Base-by-base conservation (phyloP, 2,888 invertebrate genomes). In the Galeopsomyia nigrocyanea region DNA sequence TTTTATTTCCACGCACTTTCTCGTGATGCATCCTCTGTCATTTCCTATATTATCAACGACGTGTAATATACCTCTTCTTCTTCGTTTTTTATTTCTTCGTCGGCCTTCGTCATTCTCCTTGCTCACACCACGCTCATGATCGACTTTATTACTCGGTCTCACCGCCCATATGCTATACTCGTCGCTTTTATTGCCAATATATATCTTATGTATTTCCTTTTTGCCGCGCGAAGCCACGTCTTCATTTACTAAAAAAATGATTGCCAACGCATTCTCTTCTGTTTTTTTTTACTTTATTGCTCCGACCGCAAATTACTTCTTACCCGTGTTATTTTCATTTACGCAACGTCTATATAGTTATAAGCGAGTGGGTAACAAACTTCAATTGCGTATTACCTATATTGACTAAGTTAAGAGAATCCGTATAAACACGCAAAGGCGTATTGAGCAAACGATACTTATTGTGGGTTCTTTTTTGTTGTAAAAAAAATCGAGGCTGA, bases 111-210 rank as follows among this genome's bases (percentile, higher is more conserved):
- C 60, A 47, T 69, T 57, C 49, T 66, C 56, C 31, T 22, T 66
- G 50, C 57, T 46, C 66, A 3, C 31, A 31, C 13, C 16, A 14
- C 31, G 22, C 56, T 65, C 65, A 57, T 57, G n/a, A 65, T 65
- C 65, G 46, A 53, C n/a, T 56, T 65, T 65, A 65, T 65, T 65
- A 65, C 65, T 65, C 57, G 14, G 19, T 57, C 55, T 19, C 56
- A 10, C 31, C 17, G 53, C 55, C 19, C 47, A 7, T 17, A 14
- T 21, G 64, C 69, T 58, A n/a, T n/a, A 70, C 51, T 65, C 70
- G 58, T 60, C 46, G 61, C 65, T 71, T 39, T 71, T 71, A 66
- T 71, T 66, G 61, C 19, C 58, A 66, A 71, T 71, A 66, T 61
- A 60, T 66, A 66, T 65, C 39, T 65, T 31, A 21, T 51, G 53